Evolutionary conservation across 2,888 invertebrate genomes (phyloP).

Genomic region (Deroplatys truncata): DNA sequence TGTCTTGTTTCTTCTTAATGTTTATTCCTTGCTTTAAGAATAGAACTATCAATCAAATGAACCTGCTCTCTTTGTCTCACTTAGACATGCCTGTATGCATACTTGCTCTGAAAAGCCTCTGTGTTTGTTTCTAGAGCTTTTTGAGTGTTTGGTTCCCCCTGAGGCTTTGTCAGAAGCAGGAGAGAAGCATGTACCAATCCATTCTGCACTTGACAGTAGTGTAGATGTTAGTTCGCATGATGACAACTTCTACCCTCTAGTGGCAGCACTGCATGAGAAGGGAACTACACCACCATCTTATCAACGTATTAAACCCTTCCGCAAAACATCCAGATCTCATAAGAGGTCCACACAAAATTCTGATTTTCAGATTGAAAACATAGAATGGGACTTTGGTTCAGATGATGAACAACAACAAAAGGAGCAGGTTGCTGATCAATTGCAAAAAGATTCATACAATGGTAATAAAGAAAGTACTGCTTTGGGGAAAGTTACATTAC

Average conservation of each 20-base stretch:
- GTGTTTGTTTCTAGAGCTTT: slow-evolving; percentile 10
- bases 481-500: not conserved
- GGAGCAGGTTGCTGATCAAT: not conserved
- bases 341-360: not conserved
- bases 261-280: slow-evolving; percentile 23
- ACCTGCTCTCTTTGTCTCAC: not conserved
- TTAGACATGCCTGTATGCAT: slow-evolving; percentile 2
- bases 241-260: slow-evolving; percentile 12
- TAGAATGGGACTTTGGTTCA: slow-evolving; percentile 29
- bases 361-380: slow-evolving; percentile 18
- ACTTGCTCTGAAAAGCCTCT: slow-evolving; percentile 1
- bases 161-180: slow-evolving; percentile 22
- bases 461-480: not conserved
- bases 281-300: slow-evolving; percentile 5
- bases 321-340: slow-evolving; percentile 1
- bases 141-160: slow-evolving; percentile 11
- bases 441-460: not conserved
- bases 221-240: slow-evolving; percentile 28
- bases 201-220: slow-evolving; percentile 25
- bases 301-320: slow-evolving; percentile 14
- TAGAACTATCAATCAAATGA: not conserved
- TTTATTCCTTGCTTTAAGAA: not conserved
- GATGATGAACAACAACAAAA: slow-evolving; percentile 15
- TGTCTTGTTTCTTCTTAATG: not conserved
- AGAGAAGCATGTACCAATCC: slow-evolving; percentile 16